Evolutionary conservation across 1,140 invertebrate species (phyloP).

Genomic region (Mactra quadrangularis): DNA sequence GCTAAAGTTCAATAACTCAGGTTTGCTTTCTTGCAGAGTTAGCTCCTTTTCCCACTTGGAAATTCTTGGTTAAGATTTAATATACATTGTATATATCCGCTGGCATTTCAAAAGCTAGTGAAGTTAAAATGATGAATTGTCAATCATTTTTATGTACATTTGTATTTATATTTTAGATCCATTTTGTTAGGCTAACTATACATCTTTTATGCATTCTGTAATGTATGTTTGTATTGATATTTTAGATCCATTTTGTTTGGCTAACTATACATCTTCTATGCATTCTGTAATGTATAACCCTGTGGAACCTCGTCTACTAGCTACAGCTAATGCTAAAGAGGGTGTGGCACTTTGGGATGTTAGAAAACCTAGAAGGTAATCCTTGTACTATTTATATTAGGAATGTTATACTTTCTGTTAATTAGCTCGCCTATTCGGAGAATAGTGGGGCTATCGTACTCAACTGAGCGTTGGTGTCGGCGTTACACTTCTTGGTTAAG

Average conservation of each 20-base stretch:
- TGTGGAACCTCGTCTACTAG: constrained; percentile 90
- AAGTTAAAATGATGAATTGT: no score
- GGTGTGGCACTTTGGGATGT: constrained; percentile 95
- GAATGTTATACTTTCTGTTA: no score
- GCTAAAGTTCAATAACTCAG: no score
- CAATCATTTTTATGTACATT: background rate
- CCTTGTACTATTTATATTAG: background rate
- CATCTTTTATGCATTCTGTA: constrained; percentile 93
- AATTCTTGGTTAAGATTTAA: no score
- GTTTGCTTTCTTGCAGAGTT: no score
- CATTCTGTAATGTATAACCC: constrained; percentile 97
- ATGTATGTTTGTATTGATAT: background rate
- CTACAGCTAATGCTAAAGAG: constrained; percentile 94
- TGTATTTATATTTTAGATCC: constrained; percentile 84
- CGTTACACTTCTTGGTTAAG: no score
- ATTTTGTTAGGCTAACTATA: constrained; percentile 88
- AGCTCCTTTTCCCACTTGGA: no score
- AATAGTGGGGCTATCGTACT: no score
- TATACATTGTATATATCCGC: no score
- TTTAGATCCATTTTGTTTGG: constrained; percentile 87
- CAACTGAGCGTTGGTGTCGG: no score
- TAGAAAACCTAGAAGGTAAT: constrained; percentile 91
- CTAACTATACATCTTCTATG: constrained; percentile 89
- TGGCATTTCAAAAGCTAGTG: no score
- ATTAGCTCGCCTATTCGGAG: no score